phyloP scores from a whole-genome alignment of 2,113 vertebrate genomes.

The Ifrita kowaldi region DNA sequence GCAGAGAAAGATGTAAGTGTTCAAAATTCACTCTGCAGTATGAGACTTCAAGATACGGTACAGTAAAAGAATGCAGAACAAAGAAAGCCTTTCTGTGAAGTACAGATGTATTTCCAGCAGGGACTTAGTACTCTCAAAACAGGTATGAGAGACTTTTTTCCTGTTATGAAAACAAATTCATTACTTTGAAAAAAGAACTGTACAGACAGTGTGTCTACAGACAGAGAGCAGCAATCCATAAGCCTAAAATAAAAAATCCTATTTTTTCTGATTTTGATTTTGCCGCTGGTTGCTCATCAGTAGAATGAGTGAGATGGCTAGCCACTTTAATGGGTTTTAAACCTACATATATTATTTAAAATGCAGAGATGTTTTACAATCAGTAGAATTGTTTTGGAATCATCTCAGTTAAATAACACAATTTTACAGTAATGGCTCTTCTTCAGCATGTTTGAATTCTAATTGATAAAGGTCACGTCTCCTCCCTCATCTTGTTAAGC shows the following conservation, averaged over 20 bases:
- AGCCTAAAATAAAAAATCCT: neutral
- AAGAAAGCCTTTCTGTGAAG: neutral
- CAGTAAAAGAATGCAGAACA: neutral
- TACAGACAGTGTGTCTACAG: neutral
- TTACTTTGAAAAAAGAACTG: neutral
- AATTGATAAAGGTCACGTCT: neutral
- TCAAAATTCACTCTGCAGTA: conserved; percentile 4
- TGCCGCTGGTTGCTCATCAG: neutral
- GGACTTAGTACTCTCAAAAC: neutral
- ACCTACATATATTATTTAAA: neutral
- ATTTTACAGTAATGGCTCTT: neutral
- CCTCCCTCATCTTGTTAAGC: neutral
- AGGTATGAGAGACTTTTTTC: neutral
- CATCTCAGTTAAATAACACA: neutral
- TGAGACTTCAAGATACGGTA: neutral
- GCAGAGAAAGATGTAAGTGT: neutral
- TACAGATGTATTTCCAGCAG: neutral
- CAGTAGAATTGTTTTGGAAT: neutral
- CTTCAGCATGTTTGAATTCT: neutral
- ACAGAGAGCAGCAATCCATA: neutral
- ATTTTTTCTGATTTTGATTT: neutral
- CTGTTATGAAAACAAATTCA: neutral
- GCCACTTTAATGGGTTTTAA: neutral
- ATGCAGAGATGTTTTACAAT: neutral
- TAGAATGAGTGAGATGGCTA: neutral